Percentiles rank a stretch among this genome's conserved stretches.
phyloP scores from a whole-genome alignment of 2,888 invertebrate species.

The Xanthorhoe spadicearia region DNA sequence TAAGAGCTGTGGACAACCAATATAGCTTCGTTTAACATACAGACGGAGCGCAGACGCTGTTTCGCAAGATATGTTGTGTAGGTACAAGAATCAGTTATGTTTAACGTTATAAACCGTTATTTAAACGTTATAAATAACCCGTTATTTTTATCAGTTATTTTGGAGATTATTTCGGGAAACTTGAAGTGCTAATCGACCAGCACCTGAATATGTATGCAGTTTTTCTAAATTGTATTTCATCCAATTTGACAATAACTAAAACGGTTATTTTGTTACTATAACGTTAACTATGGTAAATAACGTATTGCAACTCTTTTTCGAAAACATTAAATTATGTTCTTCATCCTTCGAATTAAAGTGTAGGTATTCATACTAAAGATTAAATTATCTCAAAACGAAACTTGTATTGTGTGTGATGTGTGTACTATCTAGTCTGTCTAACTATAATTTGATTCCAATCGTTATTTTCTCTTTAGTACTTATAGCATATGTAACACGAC shows the following conservation, averaged over 20 bases:
- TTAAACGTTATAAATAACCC: neutral
- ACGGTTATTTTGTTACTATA: no score
- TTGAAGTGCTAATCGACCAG: no score
- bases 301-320: no score
- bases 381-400: neutral
- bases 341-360: no score
- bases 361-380: neutral
- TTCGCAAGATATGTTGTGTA: slow-evolving; percentile 25
- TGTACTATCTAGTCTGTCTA: neutral
- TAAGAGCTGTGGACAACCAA: slow-evolving; percentile 92
- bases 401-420: neutral
- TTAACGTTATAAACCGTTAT: slow-evolving; percentile 4
- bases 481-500: neutral
- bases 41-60: slow-evolving; percentile 33
- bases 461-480: no score
- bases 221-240: no score
- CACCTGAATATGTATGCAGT: no score
- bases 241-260: no score
- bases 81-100: slow-evolving; percentile 23
- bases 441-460: neutral
- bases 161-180: no score
- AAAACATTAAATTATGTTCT: no score
- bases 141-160: neutral
- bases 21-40: slow-evolving; percentile 81
- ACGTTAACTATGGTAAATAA: no score